Conservation (phyloP, 2,797 vertebrate genomes). For the Diplodus puntazzo region DNA sequence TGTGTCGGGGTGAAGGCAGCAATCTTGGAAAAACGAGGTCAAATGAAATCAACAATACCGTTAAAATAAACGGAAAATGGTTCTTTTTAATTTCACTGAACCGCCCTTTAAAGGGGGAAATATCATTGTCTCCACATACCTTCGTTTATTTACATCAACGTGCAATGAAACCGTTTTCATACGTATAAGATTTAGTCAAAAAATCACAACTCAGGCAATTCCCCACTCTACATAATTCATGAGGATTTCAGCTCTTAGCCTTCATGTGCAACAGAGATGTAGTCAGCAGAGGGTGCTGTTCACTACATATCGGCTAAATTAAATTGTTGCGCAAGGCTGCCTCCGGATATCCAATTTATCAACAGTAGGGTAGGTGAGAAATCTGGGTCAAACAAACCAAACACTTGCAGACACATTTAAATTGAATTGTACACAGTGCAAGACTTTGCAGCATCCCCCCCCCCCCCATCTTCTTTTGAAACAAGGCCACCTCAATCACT, state of each 20-base stretch:
- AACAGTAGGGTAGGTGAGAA: constrained; percentile 80
- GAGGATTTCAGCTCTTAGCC: constrained; percentile 3
- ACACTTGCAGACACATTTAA: constrained; percentile 84
- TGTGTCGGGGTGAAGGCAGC: background rate
- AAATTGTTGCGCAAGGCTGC: constrained; percentile 73
- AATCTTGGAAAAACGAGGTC: background rate
- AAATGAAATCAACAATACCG: background rate
- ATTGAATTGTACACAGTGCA: constrained; percentile 80
- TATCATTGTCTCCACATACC: background rate
- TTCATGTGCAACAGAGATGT: constrained; percentile 9
- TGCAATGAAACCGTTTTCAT: background rate
- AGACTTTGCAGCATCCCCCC: constrained; percentile 45
- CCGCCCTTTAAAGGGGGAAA: background rate
- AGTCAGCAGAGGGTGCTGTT: constrained; percentile 79
- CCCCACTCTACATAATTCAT: constrained; percentile 9
- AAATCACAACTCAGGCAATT: constrained; percentile 12
- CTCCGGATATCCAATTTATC: constrained; percentile 77
- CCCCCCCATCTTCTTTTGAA: constrained; percentile 52
- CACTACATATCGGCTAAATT: constrained; percentile 54
- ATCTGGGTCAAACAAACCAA: constrained; percentile 84
- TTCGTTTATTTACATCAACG: background rate
- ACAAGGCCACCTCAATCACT: constrained; percentile 78
- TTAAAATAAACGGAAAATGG: background rate
- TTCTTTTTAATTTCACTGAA: background rate
- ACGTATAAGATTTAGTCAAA: background rate